These are phyloP conservation scores for Heliconius sara DNA, from an alignment of 2,888 invertebrate species.

Conservation along the genomic window DNA sequence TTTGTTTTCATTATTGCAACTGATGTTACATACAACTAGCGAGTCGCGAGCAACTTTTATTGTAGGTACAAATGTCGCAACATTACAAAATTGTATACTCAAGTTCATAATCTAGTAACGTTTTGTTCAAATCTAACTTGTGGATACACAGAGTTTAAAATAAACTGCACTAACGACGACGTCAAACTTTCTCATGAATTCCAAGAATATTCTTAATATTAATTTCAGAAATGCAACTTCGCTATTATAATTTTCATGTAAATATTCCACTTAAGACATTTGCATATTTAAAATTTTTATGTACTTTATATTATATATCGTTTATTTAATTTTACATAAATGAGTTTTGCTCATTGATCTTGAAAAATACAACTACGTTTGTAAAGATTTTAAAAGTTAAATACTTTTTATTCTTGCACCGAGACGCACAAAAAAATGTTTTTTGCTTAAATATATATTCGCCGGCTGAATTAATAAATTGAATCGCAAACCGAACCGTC, in stretches of 20 bases:
- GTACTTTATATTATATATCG: background rate
- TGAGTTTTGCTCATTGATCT: background rate
- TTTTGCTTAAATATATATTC: too few species aligned
- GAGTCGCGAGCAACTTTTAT: slow-evolving; percentile 37
- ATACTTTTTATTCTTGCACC: too few species aligned
- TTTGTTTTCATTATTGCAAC: slow-evolving; percentile 41
- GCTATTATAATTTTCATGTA: slow-evolving; percentile 9
- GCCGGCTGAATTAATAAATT: background rate
- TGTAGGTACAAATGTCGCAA: slow-evolving; percentile 27
- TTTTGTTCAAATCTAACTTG: slow-evolving; percentile 36
- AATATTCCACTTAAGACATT: background rate
- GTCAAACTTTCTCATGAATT: slow-evolving; percentile 26
- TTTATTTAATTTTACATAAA: background rate
- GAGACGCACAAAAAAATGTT: too few species aligned
- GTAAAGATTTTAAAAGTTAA: background rate
- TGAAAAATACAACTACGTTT: background rate
- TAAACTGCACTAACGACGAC: slow-evolving; percentile 19
- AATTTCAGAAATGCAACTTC: slow-evolving; percentile 20
- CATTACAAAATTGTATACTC: slow-evolving; percentile 29
- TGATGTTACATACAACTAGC: slow-evolving; percentile 40
- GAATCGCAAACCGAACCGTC: background rate
- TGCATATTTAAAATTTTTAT: background rate
- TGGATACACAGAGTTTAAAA: slow-evolving; percentile 23
- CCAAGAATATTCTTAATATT: slow-evolving; percentile 15
- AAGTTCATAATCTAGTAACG: slow-evolving; percentile 30